These are phyloP conservation scores for Protodeltote pygarga DNA, from an alignment of 2,888 invertebrate genomes.

Conservation along the genomic window DNA sequence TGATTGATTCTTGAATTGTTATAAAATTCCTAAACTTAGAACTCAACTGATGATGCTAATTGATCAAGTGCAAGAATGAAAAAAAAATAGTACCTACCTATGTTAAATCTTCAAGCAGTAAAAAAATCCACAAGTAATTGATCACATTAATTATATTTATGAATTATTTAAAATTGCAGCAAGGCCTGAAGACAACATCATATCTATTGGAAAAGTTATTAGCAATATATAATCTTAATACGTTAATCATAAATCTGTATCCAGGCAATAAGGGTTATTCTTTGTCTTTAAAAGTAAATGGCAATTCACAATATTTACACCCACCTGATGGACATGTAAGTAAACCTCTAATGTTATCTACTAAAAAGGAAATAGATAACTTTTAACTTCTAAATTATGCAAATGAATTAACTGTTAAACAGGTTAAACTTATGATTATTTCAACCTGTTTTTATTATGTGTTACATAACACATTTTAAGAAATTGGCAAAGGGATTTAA, in stretches of 20 bases:
- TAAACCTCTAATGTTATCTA: constrained; percentile 29
- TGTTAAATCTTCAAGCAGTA: too few species aligned
- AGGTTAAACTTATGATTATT: too few species aligned
- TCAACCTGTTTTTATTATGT: too few species aligned
- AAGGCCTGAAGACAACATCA: constrained; percentile 88
- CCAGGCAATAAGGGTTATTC: constrained; percentile 97
- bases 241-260: constrained; percentile 96
- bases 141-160: not conserved
- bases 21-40: too few species aligned
- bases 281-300: constrained; percentile 88
- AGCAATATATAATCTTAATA: constrained; percentile 94
- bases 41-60: too few species aligned
- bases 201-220: constrained; percentile 94
- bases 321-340: constrained; percentile 81
- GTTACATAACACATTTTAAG: too few species aligned
- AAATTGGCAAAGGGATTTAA: too few species aligned
- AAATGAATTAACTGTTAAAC: too few species aligned
- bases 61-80: too few species aligned
- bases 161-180: constrained; percentile 62
- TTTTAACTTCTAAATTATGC: not conserved
- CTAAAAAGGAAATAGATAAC: not conserved
- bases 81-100: too few species aligned
- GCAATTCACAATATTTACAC: constrained; percentile 79
- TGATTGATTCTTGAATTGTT: too few species aligned
- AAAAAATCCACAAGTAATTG: not conserved